Conservation (phyloP, 2,113 vertebrate genomes). For the Dasyornis broadbenti region DNA sequence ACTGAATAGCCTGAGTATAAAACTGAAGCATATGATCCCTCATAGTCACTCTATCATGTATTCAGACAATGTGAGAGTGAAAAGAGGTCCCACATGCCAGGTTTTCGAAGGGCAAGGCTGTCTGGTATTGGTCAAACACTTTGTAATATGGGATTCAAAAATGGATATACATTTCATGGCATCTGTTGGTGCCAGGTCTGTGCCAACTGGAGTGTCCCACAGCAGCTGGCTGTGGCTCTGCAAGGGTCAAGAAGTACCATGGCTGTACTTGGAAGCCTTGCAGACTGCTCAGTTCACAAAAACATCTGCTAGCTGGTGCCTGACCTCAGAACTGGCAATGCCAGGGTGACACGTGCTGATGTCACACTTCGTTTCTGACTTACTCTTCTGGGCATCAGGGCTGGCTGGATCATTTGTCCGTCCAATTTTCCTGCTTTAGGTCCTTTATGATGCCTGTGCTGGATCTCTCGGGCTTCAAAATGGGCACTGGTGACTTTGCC, state of each 20-base stretch:
- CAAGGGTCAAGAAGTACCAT: not conserved
- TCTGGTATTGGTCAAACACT: not conserved
- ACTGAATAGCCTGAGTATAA: not conserved
- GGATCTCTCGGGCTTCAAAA: not conserved
- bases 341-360: not conserved
- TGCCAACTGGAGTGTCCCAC: not conserved
- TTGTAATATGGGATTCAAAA: not conserved
- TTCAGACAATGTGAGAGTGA: not conserved
- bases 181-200: not conserved
- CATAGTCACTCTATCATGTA: not conserved
- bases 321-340: not conserved
- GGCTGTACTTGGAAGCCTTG: not conserved
- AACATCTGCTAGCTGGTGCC: not conserved
- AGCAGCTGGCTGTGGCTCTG: not conserved
- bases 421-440: not conserved
- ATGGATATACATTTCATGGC: not conserved
- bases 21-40: not conserved
- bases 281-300: not conserved
- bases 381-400: not conserved
- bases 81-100: not conserved
- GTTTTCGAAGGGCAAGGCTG: not conserved
- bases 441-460: not conserved
- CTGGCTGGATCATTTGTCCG: not conserved
- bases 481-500: not conserved
- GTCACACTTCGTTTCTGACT: fast-evolving